phyloP scores from a whole-genome alignment of 2,797 vertebrate genomes.

The Centropyge bicolor region DNA sequence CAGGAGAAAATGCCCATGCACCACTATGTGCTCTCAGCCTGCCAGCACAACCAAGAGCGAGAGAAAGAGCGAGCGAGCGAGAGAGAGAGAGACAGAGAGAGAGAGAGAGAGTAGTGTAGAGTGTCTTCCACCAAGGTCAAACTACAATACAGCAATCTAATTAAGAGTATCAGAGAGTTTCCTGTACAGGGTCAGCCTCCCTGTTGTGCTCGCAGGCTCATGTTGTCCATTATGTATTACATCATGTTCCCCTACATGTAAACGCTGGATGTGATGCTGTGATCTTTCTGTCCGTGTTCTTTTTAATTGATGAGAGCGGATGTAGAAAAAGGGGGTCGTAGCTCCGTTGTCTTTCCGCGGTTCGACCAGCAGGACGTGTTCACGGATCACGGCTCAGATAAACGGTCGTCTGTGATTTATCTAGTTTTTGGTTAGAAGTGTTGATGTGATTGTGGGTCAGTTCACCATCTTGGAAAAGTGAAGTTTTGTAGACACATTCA shows the following conservation, averaged over 20 bases:
- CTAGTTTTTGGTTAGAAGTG: too few relatives aligned
- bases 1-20: conserved; percentile 81
- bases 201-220: conserved; percentile 70
- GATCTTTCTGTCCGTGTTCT: conserved; percentile 29
- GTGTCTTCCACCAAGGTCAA: conserved; percentile 84
- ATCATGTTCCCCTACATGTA: conserved; percentile 67
- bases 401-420: conserved; percentile 14
- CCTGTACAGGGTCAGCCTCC: conserved; percentile 77
- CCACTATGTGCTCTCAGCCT: conserved; percentile 72
- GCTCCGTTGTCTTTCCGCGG: conserved; percentile 3
- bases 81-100: conserved; percentile 31
- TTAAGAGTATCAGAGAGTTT: conserved; percentile 82
- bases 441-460: background rate
- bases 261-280: conserved; percentile 59
- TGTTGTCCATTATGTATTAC: conserved; percentile 76
- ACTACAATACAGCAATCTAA: conserved; percentile 82
- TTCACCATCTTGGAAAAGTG: background rate
- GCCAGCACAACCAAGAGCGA: conserved; percentile 66
- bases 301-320: conserved; percentile 44
- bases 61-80: conserved; percentile 42
- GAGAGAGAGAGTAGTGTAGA: conserved; percentile 63
- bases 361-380: background rate
- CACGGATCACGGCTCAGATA: conserved; percentile 12
- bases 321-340: conserved; percentile 21
- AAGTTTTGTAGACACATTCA: background rate